Evolutionary conservation across 2,113 vertebrate species (phyloP).

Genomic region (Eolophus roseicapilla): DNA sequence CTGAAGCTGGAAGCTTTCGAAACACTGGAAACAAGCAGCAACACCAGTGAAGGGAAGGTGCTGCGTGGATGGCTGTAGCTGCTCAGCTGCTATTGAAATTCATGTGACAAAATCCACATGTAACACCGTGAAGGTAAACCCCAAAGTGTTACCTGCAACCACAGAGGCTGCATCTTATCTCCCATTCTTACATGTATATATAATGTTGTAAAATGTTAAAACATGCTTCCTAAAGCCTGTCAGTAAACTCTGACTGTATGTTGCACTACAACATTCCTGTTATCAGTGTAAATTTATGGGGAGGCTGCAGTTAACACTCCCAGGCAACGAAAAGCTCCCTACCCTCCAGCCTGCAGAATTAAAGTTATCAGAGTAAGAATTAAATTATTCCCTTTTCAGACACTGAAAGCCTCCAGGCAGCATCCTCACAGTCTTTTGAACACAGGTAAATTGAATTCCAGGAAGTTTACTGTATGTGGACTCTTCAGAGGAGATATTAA

Average conservation of each 20-base stretch:
- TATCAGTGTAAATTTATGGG: not conserved
- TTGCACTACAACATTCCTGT: not conserved
- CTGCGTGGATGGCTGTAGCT: not conserved
- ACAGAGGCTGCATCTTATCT: not conserved
- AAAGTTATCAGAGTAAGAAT: constrained; percentile 34
- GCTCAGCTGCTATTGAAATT: not conserved
- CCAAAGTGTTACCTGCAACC: not conserved
- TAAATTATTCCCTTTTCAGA: constrained; percentile 30
- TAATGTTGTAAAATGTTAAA: not conserved
- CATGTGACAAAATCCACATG: not conserved
- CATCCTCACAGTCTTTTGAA: constrained; percentile 18
- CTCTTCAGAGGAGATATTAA: constrained; percentile 16
- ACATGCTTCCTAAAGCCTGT: not conserved
- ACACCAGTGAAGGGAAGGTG: not conserved
- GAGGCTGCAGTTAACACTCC: not conserved
- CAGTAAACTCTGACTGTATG: not conserved
- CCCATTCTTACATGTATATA: not conserved
- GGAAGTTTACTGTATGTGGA: constrained; percentile 4
- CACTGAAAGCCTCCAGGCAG: not conserved
- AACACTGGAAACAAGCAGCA: not conserved
- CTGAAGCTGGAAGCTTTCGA: constrained; percentile 18
- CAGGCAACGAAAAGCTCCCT: not conserved
- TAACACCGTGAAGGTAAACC: not conserved
- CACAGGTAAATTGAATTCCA: constrained; percentile 47
- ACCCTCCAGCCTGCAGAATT: not conserved